These are phyloP conservation scores for Poeciliopsis gracilis DNA, from an alignment of 2,797 vertebrate species.

Conservation along the genomic window DNA sequence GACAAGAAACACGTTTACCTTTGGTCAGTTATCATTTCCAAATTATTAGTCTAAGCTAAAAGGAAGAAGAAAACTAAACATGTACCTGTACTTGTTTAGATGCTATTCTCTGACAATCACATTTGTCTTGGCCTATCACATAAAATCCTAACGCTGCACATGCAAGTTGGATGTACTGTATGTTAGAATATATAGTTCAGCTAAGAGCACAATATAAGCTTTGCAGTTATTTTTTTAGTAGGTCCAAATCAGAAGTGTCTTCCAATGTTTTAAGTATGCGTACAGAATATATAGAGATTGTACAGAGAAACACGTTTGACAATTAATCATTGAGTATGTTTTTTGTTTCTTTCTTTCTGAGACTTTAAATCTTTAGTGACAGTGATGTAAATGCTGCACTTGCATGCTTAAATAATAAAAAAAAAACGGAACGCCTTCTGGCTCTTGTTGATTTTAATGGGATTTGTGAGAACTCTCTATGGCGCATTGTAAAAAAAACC, in stretches of 20 bases:
- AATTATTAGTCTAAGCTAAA: not conserved
- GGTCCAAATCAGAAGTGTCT: no score
- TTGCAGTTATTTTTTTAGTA: not conserved
- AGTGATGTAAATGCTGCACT: not conserved
- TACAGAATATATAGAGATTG: not conserved
- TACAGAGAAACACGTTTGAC: not conserved
- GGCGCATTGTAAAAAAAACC: not conserved
- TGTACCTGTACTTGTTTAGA: not conserved
- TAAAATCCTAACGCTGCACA: not conserved
- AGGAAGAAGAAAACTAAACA: not conserved
- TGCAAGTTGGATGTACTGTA: not conserved
- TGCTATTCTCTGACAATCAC: not conserved
- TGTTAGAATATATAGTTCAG: not conserved
- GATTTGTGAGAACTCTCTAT: not conserved
- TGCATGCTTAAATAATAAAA: not conserved
- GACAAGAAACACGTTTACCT: not conserved
- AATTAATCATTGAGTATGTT: not conserved
- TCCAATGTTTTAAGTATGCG: no score
- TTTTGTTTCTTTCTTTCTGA: no score
- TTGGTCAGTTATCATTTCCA: not conserved
- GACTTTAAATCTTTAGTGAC: not conserved
- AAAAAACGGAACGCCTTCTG: not conserved
- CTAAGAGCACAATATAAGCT: not conserved
- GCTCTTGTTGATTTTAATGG: not conserved
- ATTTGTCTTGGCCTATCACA: not conserved